Conservation (phyloP, 2,113 vertebrate species). For the Cichladusa arquata region DNA sequence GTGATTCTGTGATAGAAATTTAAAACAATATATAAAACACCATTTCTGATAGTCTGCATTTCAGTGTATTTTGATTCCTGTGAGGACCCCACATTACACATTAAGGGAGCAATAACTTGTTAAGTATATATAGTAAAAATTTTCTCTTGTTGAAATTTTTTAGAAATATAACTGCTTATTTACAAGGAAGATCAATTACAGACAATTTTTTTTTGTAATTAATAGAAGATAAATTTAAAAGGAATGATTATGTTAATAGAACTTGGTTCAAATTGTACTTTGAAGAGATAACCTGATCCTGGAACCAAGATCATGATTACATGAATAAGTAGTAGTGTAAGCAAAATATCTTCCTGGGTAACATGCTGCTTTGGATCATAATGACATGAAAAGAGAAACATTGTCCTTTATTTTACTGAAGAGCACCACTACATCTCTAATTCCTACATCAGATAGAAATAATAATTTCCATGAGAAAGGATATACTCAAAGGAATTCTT, state of each 20-base stretch:
- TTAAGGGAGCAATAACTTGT: neutral
- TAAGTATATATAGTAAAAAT: neutral
- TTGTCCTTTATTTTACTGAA: neutral
- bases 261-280: neutral
- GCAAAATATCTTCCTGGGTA: neutral
- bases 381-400: neutral
- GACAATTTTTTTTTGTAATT: neutral
- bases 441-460: neutral
- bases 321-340: neutral
- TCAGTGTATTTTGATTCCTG: neutral
- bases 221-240: neutral
- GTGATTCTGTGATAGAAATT: neutral
- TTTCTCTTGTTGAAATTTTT: neutral
- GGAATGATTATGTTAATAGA: accelerated
- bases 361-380: neutral
- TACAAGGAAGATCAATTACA: neutral
- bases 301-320: neutral
- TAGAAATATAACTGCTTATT: neutral
- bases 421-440: neutral
- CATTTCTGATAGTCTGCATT: neutral
- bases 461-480: neutral
- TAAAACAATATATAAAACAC: neutral
- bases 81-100: neutral
- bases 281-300: neutral
- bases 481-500: neutral